Conservation (phyloP, 2,888 invertebrate species). For the Caenorhabditis sulstoni region DNA sequence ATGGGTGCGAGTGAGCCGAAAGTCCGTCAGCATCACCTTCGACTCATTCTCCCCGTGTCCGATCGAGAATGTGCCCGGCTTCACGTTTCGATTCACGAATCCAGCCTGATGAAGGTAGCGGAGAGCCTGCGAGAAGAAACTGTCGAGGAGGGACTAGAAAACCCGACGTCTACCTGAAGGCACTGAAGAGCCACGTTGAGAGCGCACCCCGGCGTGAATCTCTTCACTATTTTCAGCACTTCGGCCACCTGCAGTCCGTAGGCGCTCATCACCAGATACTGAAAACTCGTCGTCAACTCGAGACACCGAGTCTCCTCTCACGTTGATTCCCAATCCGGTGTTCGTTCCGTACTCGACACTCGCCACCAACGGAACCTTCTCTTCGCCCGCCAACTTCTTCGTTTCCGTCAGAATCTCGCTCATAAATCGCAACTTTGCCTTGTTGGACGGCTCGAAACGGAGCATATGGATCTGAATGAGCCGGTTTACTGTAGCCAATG, state of each 20-base stretch:
- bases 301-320: constrained; percentile 12
- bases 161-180: too few relatives aligned
- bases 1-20: constrained; percentile 35
- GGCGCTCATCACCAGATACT: constrained; percentile 26
- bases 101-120: constrained; percentile 41
- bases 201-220: constrained; percentile 21
- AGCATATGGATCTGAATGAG: constrained; percentile 16
- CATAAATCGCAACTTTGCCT: constrained; percentile 15
- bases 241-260: constrained; percentile 35
- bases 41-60: constrained; percentile 2
- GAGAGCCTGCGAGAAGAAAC: too few relatives aligned
- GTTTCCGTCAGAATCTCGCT: constrained; percentile 27
- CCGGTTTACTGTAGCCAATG: too few relatives aligned
- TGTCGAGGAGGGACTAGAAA: too few relatives aligned
- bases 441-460: constrained; percentile 24
- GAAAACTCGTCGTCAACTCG: constrained; percentile 2
- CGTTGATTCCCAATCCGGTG: constrained; percentile 17
- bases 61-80: constrained; percentile 41
- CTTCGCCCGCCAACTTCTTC: constrained; percentile 1
- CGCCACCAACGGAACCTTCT: constrained; percentile 7
- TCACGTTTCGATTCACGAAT: constrained; percentile 47
- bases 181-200: constrained; percentile 40
- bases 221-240: constrained; percentile 23
- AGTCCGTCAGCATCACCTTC: constrained; percentile 29
- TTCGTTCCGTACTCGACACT: constrained; percentile 24